Evolutionary conservation across 2,888 invertebrate genomes (phyloP), one percentile per base, ranked within the genome.

Genomic region (Bombylius major): DNA sequence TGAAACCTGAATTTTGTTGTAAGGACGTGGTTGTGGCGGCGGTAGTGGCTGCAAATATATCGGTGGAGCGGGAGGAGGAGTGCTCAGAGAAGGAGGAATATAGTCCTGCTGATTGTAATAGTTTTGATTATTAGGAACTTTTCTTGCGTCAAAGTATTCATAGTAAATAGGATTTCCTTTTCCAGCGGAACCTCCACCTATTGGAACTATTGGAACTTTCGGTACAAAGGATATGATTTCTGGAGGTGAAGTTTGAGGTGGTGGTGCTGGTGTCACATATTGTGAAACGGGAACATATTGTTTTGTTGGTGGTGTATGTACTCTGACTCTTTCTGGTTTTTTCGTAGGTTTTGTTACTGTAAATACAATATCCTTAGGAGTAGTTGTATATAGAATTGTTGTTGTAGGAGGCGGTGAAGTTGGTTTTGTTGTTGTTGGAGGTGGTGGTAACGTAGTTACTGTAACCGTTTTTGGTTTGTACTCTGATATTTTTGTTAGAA

Each of bases 141-240:
- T 71, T 4, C 62, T 57, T 1, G 72, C 69, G 59, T 75, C 75
- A 34, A 70, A 75, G 59, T 75, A 74, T 58, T 75, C 73, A 53
- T 73, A 73, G 56, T 74, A 75, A 31, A 75, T 73, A 31, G 75
- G 73, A 62, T 72, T 71, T 1, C 71, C 69, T 57, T 71, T 67
- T 45, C 68, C 70, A 1, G 70, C 62, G 1, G 68, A 62, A 46
- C 67, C 66, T 12, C 58, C 34, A 31, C 59, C 63, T 9, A 32
- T 47, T 1, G 63, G 65, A 34, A 64, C 63, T 12, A 56, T 54
- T 14, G 65, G 62, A 23, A 65, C 67, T 12, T 69, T 68, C 6
- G 73, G 69, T 44, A 70, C 66, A 56, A 70, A 73, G 0, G 68
- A 60, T 7, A 68, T 51, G 53, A 62, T 46, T 61, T 65, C 65